A percentile compares a stretch with the other conserved stretches of the same genome.
phyloP scores from a whole-genome alignment of 2,888 invertebrate species.

The Saturnia japonica region DNA sequence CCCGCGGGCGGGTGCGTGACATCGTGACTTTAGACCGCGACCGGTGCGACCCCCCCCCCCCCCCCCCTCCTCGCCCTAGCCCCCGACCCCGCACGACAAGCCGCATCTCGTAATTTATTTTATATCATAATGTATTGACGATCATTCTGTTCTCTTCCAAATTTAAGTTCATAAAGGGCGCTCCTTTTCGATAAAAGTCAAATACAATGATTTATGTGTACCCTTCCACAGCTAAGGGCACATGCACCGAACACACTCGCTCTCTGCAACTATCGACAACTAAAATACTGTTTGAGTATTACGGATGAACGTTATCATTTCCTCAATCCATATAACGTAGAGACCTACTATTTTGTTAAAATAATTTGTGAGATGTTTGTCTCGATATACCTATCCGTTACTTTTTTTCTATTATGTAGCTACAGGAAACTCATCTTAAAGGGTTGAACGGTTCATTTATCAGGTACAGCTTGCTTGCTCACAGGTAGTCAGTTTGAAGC shows the following conservation, averaged over 20 bases:
- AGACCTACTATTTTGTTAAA: too few relatives aligned
- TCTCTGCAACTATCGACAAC: too few relatives aligned
- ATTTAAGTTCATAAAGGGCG: neutral
- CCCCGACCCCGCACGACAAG: conserved; percentile 25
- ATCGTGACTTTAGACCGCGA: conserved; percentile 62
- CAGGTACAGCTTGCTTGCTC: neutral
- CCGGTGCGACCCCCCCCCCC: conserved; percentile 31
- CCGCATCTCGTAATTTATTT: conserved; percentile 58
- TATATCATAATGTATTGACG: conserved; percentile 68
- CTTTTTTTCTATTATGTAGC: neutral
- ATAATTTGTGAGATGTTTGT: neutral
- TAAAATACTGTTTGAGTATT: too few relatives aligned
- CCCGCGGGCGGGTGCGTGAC: conserved; percentile 57
- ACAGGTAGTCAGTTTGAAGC: neutral
- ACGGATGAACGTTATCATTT: too few relatives aligned
- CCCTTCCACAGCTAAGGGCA: too few relatives aligned
- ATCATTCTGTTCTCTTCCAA: conserved; percentile 44
- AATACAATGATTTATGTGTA: too few relatives aligned
- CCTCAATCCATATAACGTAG: too few relatives aligned
- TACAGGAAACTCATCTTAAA: neutral
- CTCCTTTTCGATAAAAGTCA: neutral
- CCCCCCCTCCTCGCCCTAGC: conserved; percentile 21
- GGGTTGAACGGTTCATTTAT: neutral
- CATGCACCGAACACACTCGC: too few relatives aligned
- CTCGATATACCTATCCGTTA: neutral